Evolutionary conservation across 2,888 invertebrate species (phyloP).

Genomic region (Papilio demoleus): DNA sequence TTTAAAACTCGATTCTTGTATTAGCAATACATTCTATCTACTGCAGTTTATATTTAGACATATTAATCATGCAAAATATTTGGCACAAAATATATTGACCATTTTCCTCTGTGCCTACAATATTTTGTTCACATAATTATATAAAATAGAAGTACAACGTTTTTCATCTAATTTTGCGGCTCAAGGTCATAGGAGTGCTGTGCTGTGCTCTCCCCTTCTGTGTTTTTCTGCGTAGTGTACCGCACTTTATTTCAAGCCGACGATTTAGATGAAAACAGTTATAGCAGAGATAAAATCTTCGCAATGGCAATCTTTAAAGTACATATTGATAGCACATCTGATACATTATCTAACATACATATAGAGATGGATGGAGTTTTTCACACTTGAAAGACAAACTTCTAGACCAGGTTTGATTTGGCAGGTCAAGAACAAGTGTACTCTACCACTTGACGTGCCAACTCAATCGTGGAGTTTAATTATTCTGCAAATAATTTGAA

Average conservation of each 20-base stretch:
- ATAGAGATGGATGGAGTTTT: constrained; percentile 35
- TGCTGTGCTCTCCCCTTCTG: no score
- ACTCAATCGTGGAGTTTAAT: no score
- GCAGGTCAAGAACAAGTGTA: no score
- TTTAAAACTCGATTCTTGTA: background rate
- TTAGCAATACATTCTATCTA: background rate
- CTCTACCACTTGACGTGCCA: no score
- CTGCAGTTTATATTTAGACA: background rate
- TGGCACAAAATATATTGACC: constrained; percentile 34
- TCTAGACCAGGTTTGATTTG: no score
- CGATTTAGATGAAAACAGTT: no score
- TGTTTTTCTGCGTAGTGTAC: no score
- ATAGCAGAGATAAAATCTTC: constrained; percentile 32
- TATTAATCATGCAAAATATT: constrained; percentile 32
- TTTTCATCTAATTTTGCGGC: no score
- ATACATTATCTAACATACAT: constrained; percentile 25
- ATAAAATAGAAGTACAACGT: background rate
- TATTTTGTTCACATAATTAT: background rate
- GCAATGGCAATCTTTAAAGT: constrained; percentile 27
- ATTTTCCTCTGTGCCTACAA: background rate
- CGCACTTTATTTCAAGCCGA: no score
- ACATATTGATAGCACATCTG: constrained; percentile 24
- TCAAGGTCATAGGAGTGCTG: no score
- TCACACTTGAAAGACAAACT: constrained; percentile 12
- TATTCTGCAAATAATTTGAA: background rate